Evolutionary conservation across 2,113 vertebrate species (phyloP).

Genomic region (Ptyas mucosa): DNA sequence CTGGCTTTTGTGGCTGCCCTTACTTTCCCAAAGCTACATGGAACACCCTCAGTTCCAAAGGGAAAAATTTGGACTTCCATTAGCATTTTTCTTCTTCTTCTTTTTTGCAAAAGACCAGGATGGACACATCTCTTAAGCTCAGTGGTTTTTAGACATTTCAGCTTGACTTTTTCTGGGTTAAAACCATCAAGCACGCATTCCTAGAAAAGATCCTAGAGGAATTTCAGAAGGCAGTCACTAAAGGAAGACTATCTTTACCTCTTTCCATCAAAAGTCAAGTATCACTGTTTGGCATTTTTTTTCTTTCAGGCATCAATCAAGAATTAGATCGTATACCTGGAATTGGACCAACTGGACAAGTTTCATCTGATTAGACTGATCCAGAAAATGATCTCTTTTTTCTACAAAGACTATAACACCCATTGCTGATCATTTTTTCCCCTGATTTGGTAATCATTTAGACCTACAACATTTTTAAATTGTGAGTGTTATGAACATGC

Average conservation of each 20-base stretch:
- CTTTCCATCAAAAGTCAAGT: not conserved
- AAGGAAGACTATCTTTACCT: not conserved
- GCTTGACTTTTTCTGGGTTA: not conserved
- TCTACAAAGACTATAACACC: not conserved
- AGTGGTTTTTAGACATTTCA: not conserved
- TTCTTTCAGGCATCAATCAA: not conserved
- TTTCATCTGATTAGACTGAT: not conserved
- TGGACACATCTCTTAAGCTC: not conserved
- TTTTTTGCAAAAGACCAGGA: no score
- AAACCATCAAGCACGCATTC: not conserved
- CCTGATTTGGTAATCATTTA: not conserved
- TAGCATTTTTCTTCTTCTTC: no score
- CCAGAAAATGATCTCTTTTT: not conserved
- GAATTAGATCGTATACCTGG: not conserved
- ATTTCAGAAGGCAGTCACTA: not conserved
- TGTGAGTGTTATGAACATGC: not conserved
- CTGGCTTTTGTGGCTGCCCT: no score
- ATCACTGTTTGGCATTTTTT: not conserved
- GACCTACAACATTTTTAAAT: not conserved
- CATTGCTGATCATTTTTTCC: not conserved
- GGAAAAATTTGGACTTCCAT: no score
- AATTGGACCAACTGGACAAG: not conserved
- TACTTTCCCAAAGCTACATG: no score
- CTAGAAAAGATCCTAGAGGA: not conserved
- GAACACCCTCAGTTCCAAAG: no score